Evolutionary conservation across 2,797 vertebrate species (phyloP).

Genomic region (Astyanax mexicanus): DNA sequence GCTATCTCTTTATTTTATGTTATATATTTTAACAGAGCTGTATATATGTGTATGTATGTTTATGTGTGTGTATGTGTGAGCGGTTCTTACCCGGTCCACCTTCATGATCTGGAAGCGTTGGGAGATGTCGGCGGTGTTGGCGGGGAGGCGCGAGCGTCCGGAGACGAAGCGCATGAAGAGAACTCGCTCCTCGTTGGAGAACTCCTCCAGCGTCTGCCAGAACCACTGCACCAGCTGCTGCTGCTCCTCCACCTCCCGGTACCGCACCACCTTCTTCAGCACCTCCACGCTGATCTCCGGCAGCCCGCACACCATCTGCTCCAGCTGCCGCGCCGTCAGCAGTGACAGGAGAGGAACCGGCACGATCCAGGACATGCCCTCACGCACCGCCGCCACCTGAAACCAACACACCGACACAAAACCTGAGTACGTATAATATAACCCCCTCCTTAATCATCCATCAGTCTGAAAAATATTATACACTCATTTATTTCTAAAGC

Average conservation of each 20-base stretch:
- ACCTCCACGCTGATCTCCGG: slow-evolving; percentile 85
- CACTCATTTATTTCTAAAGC: no score
- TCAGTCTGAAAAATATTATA: no score
- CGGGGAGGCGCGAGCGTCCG: slow-evolving; percentile 81
- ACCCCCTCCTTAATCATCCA: no score
- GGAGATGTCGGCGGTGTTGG: slow-evolving; percentile 82
- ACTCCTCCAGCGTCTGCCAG: slow-evolving; percentile 85
- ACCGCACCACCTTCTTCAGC: slow-evolving; percentile 85
- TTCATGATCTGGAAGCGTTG: slow-evolving; percentile 88
- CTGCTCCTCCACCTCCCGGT: slow-evolving; percentile 83
- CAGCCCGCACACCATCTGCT: slow-evolving; percentile 85
- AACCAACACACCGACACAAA: slow-evolving; percentile 20
- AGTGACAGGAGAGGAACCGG: slow-evolving; percentile 84
- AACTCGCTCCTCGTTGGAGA: slow-evolving; percentile 85
- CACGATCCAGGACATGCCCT: slow-evolving; percentile 86
- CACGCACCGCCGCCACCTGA: slow-evolving; percentile 82
- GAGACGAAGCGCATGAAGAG: slow-evolving; percentile 86
- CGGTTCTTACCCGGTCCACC: slow-evolving; percentile 86
- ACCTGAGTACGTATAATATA: no score
- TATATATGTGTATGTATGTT: no score
- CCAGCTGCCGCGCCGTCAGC: slow-evolving; percentile 83
- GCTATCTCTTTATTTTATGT: no score
- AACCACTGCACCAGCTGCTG: slow-evolving; percentile 84
- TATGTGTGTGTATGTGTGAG: no score
- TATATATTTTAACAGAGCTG: no score